Conservation (phyloP, 2,888 invertebrate genomes). For the Sicus ferrugineus region DNA sequence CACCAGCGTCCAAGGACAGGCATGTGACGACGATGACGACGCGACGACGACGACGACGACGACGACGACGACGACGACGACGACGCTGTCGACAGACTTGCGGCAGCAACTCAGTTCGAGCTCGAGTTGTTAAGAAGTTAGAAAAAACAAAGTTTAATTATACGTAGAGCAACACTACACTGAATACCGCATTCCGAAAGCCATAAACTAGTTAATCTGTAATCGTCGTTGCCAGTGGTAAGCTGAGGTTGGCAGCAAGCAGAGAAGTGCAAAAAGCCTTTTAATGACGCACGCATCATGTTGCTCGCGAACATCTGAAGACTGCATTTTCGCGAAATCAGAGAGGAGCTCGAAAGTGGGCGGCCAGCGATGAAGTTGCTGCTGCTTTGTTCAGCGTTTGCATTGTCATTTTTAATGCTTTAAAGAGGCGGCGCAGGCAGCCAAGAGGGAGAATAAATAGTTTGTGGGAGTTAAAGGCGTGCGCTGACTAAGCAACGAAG, state of each 20-base stretch:
- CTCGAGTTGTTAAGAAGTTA: too few species aligned
- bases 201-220: neutral
- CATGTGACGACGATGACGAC: neutral
- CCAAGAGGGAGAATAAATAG: neutral
- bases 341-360: conserved; percentile 8
- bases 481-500: too few species aligned
- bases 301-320: neutral
- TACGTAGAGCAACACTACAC: conserved; percentile 5
- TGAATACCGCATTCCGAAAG: conserved; percentile 21
- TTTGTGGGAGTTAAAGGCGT: neutral
- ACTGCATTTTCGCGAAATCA: neutral
- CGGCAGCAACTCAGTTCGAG: too few species aligned
- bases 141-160: neutral
- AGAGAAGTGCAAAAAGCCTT: neutral
- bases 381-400: neutral
- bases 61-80: too few species aligned
- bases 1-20: conserved; percentile 24
- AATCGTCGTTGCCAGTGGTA: neutral
- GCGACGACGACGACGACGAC: too few species aligned
- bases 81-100: too few species aligned
- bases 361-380: neutral
- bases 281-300: neutral
- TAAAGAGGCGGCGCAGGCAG: neutral
- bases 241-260: neutral
- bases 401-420: conserved; percentile 2